A percentile compares a stretch with the other conserved stretches of the same genome.
Conservation (phyloP, 2,113 vertebrate species). For the Numida meleagris region DNA sequence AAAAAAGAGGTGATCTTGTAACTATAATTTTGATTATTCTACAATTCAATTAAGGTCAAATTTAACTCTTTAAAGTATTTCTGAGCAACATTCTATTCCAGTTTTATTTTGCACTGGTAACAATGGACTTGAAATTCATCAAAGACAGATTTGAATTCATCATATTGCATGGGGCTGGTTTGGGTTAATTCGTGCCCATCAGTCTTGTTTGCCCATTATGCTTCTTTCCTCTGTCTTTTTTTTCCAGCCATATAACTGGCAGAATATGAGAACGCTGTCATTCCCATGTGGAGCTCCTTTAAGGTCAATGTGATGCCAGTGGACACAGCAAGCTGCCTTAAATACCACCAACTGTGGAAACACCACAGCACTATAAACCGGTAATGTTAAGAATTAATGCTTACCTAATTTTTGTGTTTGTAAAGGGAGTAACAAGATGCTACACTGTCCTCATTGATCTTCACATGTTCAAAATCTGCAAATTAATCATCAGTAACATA, state of each 20-base stretch:
- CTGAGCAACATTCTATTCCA: neutral
- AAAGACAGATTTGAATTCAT: neutral
- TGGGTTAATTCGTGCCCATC: neutral
- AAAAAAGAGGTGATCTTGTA: neutral
- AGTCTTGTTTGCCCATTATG: neutral
- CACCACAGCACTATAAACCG: neutral
- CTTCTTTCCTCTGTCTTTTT: neutral
- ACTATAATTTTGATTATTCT: neutral
- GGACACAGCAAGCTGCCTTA: neutral
- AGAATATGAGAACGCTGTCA: neutral
- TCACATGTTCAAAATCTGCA: neutral
- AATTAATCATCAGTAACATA: neutral
- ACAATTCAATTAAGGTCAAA: neutral
- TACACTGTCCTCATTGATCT: neutral
- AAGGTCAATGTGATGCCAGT: neutral
- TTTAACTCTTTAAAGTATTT: neutral
- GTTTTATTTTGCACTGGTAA: neutral
- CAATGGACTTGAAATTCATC: neutral
- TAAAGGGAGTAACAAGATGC: neutral
- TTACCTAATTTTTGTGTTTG: neutral
- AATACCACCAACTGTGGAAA: neutral
- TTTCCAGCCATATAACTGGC: neutral
- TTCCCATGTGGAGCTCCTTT: neutral
- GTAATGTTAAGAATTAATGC: neutral
- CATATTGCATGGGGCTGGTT: neutral